Conservation (phyloP, 2,797 vertebrate species). For the Harpagifer antarcticus region DNA sequence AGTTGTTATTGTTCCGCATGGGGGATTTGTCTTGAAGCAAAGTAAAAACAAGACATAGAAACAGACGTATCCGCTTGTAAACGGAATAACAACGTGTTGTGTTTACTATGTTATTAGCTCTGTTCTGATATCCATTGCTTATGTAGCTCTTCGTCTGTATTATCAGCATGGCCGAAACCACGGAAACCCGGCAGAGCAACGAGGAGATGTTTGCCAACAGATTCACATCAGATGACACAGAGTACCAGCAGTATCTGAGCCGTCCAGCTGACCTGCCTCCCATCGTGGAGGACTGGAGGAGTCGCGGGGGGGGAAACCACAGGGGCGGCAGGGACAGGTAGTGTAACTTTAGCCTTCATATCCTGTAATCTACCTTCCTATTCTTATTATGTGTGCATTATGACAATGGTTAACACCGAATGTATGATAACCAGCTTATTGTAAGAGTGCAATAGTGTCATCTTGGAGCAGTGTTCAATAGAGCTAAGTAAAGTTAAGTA, state of each 20-base stretch:
- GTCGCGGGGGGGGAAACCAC: constrained; percentile 84
- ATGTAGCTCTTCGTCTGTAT: not conserved
- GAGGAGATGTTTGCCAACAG: constrained; percentile 89
- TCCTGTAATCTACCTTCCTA: not conserved
- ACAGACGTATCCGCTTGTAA: not conserved
- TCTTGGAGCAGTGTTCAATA: not conserved
- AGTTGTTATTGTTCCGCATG: not conserved
- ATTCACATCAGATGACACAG: constrained; percentile 87
- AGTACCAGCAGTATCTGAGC: constrained; percentile 89
- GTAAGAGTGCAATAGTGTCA: not conserved
- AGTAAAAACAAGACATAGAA: not conserved
- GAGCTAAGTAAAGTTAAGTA: not conserved
- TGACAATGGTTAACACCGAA: not conserved
- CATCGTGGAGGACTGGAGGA: constrained; percentile 90
- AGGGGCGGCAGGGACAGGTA: constrained; percentile 90
- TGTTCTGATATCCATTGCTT: not conserved
- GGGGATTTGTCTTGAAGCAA: not conserved
- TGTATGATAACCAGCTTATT: not conserved
- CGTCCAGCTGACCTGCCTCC: constrained; percentile 87
- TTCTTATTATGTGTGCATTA: not conserved
- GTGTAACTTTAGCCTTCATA: not conserved
- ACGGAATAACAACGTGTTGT: not conserved
- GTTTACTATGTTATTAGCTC: not conserved
- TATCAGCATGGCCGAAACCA: constrained; percentile 85
- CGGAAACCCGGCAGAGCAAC: constrained; percentile 77